Percentiles rank a stretch among this genome's conserved stretches.
phyloP scores from a whole-genome alignment of 2,888 invertebrate genomes.

The Ophraella communa region DNA sequence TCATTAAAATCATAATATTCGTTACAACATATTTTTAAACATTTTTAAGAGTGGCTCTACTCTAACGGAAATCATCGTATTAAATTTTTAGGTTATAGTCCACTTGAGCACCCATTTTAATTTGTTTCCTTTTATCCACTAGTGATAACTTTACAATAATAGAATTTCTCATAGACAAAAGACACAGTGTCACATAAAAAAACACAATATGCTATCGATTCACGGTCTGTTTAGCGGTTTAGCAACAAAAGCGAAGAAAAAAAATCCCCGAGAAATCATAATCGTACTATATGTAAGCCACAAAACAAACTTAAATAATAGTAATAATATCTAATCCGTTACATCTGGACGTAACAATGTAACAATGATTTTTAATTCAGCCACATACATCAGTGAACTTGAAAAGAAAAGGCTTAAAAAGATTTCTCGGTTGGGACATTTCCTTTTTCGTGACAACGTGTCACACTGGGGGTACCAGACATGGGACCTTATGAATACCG shows the following conservation, averaged over 20 bases:
- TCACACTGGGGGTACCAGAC: conserved; percentile 28
- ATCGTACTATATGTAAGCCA: conserved; percentile 21
- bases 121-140: too few species aligned
- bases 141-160: too few species aligned
- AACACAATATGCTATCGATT: conserved; percentile 1
- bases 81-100: too few species aligned
- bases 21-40: too few species aligned
- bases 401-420: conserved; percentile 40
- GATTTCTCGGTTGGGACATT: conserved; percentile 36
- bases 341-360: conserved; percentile 38
- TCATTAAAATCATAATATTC: too few species aligned
- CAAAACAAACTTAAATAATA: conserved; percentile 19
- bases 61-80: too few species aligned
- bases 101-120: too few species aligned
- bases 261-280: conserved; percentile 27
- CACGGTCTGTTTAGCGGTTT: conserved; percentile 21
- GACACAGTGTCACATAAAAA: not conserved
- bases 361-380: conserved; percentile 40
- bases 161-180: conserved; percentile 2
- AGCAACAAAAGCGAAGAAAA: conserved; percentile 23
- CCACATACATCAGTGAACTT: conserved; percentile 39
- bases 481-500: conserved; percentile 25
- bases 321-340: conserved; percentile 39
- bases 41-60: too few species aligned
- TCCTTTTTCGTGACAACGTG: conserved; percentile 39